These are phyloP conservation scores for Delphinapterus leucas DNA, from an alignment of 2,113 vertebrate genomes.

Conservation along the genomic window DNA sequence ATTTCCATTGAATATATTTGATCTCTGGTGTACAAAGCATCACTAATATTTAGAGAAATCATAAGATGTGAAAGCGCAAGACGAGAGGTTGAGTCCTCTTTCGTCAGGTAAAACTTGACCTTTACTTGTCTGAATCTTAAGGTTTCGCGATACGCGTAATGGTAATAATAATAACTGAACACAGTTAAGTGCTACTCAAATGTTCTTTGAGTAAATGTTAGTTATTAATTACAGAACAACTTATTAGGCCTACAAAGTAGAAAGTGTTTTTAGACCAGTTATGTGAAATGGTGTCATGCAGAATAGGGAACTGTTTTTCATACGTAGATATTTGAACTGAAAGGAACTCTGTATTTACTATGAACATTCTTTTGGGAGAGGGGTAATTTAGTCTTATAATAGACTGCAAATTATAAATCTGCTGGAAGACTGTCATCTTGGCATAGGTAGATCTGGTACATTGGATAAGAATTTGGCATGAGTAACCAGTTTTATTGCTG, in stretches of 20 bases:
- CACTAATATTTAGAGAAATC: constrained; percentile 19
- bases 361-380: not conserved
- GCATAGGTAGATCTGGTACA: not conserved
- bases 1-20: not conserved
- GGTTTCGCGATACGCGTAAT: not conserved
- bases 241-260: not conserved
- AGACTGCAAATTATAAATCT: constrained; percentile 21
- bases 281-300: not conserved
- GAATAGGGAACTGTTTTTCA: constrained; percentile 32
- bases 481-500: constrained; percentile 10
- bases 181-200: not conserved
- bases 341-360: not conserved
- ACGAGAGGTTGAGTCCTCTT: not conserved
- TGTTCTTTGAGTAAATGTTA: not conserved
- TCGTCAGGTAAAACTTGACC: not conserved
- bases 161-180: not conserved
- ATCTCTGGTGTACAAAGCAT: not conserved
- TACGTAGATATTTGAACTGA: not conserved
- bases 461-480: not conserved
- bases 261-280: constrained; percentile 10
- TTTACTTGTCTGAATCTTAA: constrained; percentile 15
- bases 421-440: not conserved
- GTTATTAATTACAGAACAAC: not conserved
- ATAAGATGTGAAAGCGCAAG: not conserved
- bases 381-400: not conserved